These are phyloP conservation scores for Protula sp. DNA, from an alignment of 2,888 invertebrate species.

Conservation along the genomic window DNA sequence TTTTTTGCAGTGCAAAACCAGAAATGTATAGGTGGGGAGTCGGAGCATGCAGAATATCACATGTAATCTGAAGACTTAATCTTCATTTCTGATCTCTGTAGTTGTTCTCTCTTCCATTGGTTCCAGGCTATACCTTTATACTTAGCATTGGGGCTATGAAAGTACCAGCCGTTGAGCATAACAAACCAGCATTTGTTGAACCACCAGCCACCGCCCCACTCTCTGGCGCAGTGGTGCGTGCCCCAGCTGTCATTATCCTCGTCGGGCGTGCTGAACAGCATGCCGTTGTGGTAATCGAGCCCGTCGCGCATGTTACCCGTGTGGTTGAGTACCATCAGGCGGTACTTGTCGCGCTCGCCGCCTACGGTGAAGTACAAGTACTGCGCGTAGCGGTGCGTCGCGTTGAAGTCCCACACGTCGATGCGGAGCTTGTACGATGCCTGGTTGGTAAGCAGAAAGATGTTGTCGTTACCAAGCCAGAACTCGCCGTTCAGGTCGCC, in stretches of 20 bases:
- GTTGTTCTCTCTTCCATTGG: constrained; percentile 50
- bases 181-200: constrained; percentile 92
- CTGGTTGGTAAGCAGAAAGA: constrained; percentile 48
- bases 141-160: constrained; percentile 52
- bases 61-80: constrained; percentile 35
- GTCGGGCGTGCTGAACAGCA: constrained; percentile 86
- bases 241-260: constrained; percentile 78
- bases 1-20: no score
- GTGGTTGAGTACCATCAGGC: constrained; percentile 36
- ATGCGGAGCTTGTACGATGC: constrained; percentile 41
- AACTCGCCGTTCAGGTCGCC: constrained; percentile 42
- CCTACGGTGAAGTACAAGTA: constrained; percentile 44
- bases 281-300: constrained; percentile 79
- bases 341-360: constrained; percentile 45
- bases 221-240: constrained; percentile 74
- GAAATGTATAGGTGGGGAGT: no score
- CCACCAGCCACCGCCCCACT: constrained; percentile 96
- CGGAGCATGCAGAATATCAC: neutral
- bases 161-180: constrained; percentile 85
- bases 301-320: constrained; percentile 80
- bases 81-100: constrained; percentile 50
- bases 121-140: constrained; percentile 49
- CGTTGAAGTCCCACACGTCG: constrained; percentile 49
- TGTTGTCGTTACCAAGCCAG: constrained; percentile 49
- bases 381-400: constrained; percentile 42